Evolutionary conservation across 2,888 invertebrate species (phyloP), one percentile per base, ranked within the genome.

Genomic region (Drosophila subquinaria): DNA sequence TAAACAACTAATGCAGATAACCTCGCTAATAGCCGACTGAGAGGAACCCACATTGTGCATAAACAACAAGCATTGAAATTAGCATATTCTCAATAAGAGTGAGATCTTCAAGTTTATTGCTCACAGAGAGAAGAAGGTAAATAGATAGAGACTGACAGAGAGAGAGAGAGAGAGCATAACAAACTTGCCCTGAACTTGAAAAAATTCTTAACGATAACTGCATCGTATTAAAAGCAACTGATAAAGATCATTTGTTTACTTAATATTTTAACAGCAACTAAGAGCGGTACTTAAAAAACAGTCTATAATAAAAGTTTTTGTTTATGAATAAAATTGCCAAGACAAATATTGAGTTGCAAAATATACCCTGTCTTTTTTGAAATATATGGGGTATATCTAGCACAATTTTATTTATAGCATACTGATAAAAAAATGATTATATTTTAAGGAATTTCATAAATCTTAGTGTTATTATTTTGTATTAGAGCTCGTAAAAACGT

Each of bases 111-210:
- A 33, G 13, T 23, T 9, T 11, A 23, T 36, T 23, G 45, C n/a
- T 15, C 13, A 43, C 35, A 13, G 35, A 0, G 10, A 48, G 42
- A n/a, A 1, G 6, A 10, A 6, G 13, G 13, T 17, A 10, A 3
- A 6, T 3, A n/a, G 3, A 51, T 20, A n/a, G 2, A 27, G 8
- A 15, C 6, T n/a, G 17, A 11, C 1, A 9, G 36, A 4, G 11
- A 50, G 17, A 36, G 11, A 52, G 27, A 11, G 4, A 48, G 20
- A 15, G 40, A 43, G 2, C 5, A 9, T 10, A 36, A 36, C 13
- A 15, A 59, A 13, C 45, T 15, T 30, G 40, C 13, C 30, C 20
- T 48, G 51, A 52, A 67, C 77, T 62, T 72, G 47, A 61, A 27
- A 17, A 51, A 20, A 11, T 23, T 8, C 27, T 45, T 33, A 9